Conservation (phyloP, 2,888 invertebrate genomes). For the Eulithis testata region DNA sequence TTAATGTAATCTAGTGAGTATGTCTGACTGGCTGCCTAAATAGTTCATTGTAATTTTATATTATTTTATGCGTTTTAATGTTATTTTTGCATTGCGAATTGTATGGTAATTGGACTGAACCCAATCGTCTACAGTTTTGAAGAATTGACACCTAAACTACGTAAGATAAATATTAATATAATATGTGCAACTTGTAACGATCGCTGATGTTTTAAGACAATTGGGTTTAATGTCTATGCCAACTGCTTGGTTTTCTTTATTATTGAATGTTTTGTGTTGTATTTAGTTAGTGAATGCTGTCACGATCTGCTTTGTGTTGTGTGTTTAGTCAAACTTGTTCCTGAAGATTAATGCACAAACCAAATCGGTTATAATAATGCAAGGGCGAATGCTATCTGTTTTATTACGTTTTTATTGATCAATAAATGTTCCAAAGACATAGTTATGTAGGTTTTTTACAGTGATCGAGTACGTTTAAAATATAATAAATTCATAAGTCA, state of each 20-base stretch:
- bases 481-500: no score
- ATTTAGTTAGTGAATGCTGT: conserved; percentile 7
- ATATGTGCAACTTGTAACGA: not conserved
- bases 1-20: not conserved
- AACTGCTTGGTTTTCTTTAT: not conserved
- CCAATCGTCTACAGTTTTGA: conserved; percentile 4
- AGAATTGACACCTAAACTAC: not conserved
- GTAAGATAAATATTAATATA: not conserved
- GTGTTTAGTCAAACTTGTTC: conserved; percentile 3
- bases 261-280: no score
- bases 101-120: conserved; percentile 9
- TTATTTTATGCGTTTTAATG: not conserved
- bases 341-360: not conserved
- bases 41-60: not conserved
- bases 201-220: not conserved
- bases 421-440: no score
- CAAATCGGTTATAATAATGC: not conserved
- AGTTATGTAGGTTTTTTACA: no score
- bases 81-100: conserved; percentile 17
- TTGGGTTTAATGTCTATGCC: conserved; percentile 17
- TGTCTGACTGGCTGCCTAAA: no score
- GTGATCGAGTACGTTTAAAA: no score
- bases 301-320: conserved; percentile 7
- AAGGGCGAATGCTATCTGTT: no score
- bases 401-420: no score